phyloP scores from a whole-genome alignment of 2,797 vertebrate genomes.

The Spinibarbus caldwelli region DNA sequence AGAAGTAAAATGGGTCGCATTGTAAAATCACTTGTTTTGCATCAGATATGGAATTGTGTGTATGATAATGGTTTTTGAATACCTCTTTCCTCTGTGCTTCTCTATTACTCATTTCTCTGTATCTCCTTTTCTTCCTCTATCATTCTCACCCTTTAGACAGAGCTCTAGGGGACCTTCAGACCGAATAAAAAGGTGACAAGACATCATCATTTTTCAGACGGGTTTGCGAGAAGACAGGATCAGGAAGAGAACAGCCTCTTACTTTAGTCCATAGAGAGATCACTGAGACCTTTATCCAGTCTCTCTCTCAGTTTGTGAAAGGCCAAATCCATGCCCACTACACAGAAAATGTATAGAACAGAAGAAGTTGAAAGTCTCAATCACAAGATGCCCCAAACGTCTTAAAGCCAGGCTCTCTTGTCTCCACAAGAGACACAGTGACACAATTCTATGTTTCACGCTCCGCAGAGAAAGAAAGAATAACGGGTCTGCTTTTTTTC shows the following conservation, averaged over 20 bases:
- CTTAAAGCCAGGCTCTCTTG: slow-evolving; percentile 41
- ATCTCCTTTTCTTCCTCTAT: slow-evolving; percentile 18
- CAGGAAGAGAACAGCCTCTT: slow-evolving; percentile 38
- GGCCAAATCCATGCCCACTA: slow-evolving; percentile 40
- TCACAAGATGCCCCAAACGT: slow-evolving; percentile 39
- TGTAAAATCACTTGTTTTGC: background rate
- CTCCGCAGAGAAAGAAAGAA: slow-evolving; percentile 36
- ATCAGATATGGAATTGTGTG: slow-evolving; percentile 5
- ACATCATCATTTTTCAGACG: slow-evolving; percentile 46
- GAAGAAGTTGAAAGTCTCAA: slow-evolving; percentile 34
- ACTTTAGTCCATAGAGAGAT: slow-evolving; percentile 46
- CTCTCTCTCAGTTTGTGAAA: slow-evolving; percentile 35
- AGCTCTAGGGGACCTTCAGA: slow-evolving; percentile 46
- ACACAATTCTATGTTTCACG: slow-evolving; percentile 45
- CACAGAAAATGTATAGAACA: slow-evolving; percentile 29
- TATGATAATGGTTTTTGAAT: slow-evolving; percentile 7
- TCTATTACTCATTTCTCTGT: slow-evolving; percentile 1
- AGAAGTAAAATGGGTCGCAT: background rate
- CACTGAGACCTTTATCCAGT: slow-evolving; percentile 42
- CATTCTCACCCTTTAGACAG: slow-evolving; percentile 40
- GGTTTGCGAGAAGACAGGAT: slow-evolving; percentile 34
- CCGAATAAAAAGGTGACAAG: slow-evolving; percentile 51
- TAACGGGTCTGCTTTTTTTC: background rate
- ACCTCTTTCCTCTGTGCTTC: background rate
- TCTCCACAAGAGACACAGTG: slow-evolving; percentile 44